A percentile compares a stretch with the other conserved stretches of the same genome.
These are phyloP conservation scores for Piaya cayana DNA, from an alignment of 2,113 vertebrate species.

Conservation along the genomic window DNA sequence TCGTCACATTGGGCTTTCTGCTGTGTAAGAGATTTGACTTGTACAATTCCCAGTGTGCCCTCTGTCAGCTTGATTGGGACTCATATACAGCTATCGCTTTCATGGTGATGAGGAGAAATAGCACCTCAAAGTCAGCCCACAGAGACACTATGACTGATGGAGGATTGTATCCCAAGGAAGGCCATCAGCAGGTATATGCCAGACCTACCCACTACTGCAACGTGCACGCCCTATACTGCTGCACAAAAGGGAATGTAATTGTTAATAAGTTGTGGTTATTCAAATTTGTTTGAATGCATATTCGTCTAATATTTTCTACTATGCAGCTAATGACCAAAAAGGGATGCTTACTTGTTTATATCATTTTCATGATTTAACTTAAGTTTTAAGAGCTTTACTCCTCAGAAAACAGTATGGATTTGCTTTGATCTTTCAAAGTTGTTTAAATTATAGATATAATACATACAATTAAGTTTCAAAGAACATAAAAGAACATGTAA, in stretches of 20 bases:
- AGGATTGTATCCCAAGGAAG: not conserved
- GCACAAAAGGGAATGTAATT: not conserved
- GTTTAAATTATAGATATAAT: not conserved
- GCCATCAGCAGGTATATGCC: not conserved
- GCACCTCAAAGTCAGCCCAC: not conserved
- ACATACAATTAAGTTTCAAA: not conserved
- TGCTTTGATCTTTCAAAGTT: not conserved
- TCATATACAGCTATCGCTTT: not conserved
- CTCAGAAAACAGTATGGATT: not conserved
- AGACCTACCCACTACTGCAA: not conserved
- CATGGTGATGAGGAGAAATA: not conserved
- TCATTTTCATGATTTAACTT: not conserved
- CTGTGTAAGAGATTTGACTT: not conserved
- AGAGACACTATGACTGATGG: not conserved
- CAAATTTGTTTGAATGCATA: not conserved
- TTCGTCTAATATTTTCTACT: not conserved
- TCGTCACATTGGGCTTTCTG: accelerated
- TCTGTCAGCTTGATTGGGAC: not conserved
- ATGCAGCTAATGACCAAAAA: not conserved
- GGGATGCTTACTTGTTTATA: not conserved
- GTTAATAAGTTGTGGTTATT: not conserved
- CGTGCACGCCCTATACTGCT: not conserved
- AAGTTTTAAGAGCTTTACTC: not conserved
- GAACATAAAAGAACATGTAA: not conserved
- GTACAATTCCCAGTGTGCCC: accelerated